Evolutionary conservation across 2,797 vertebrate species (phyloP), one percentile per base, ranked within the genome.

Genomic region (Brachymystax lenok): DNA sequence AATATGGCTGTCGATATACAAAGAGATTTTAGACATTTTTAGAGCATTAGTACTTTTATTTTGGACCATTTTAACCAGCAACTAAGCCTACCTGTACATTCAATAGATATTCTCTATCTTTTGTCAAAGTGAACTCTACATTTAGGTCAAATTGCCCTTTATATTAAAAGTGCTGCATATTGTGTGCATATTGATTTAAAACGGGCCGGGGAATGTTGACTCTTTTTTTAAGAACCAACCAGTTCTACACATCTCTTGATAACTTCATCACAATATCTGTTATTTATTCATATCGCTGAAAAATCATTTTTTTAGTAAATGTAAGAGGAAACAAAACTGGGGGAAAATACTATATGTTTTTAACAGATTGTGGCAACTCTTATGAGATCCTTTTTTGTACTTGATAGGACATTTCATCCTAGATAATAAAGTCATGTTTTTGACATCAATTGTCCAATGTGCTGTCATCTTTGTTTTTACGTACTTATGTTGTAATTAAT

Each of bases 371-470:
- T 96, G 95, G 94, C 92, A 92, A 96, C 92, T 94, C 92, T 91
- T 93, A 95, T 93, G 91, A 95, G 91, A 94, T 94, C 90, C 76
- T 94, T 94, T 96, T 98, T 97, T 98, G 96, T 97, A 98, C 95
- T 91, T 94, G 92, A 96, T 93, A 95, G 94, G 95, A 95, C 93
- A 93, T 95, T 94, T 96, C 96, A 96, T 93, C 90, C 89, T 94
- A 95, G 94, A 95, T 92, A 96, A 97, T 97, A 98, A 98, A 97
- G 92, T 95, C 92, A 95, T 94, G 95, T 96, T 96, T 94, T 96
- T 94, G 94, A 96, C 93, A 94, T 92, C 86, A 89, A 84, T 91
- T 89, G 83, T 84, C 68, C 51, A 82, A 90, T 91, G 75, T 89
- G 85, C 90, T 93, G 90, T 92, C 83, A 88, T 94, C 91, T 92